These are phyloP conservation scores for Zaprionus lineosus DNA, from an alignment of 2,888 invertebrate species.

Conservation along the genomic window DNA sequence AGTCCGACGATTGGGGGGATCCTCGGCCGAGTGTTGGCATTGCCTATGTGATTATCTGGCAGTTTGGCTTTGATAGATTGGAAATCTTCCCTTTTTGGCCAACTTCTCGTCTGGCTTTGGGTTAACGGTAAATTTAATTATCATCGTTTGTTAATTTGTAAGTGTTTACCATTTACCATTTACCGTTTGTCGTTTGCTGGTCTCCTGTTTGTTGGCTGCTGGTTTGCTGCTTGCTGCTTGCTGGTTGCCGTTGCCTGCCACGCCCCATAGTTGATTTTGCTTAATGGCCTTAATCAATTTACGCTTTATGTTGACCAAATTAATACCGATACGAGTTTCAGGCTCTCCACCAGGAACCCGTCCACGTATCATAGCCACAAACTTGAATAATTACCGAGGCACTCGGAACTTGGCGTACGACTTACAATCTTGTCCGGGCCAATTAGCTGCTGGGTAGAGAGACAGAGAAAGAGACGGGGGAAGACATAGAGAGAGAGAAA, in stretches of 20 bases:
- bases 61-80: too few species aligned
- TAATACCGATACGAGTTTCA: constrained; percentile 57
- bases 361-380: constrained; percentile 5
- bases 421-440: constrained; percentile 44
- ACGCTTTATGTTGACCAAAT: constrained; percentile 61
- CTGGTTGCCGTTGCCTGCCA: background rate
- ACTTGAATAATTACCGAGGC: constrained; percentile 12
- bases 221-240: background rate
- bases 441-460: constrained; percentile 57
- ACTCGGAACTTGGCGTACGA: constrained; percentile 7
- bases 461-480: constrained; percentile 2
- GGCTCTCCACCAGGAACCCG: constrained; percentile 12
- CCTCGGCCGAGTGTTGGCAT: too few species aligned
- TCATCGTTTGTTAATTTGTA: constrained; percentile 57
- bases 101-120: background rate
- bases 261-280: constrained; percentile 13
- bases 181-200: background rate
- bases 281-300: constrained; percentile 70
- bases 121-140: constrained; percentile 57
- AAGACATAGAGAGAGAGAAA: constrained; percentile 2
- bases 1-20: too few species aligned
- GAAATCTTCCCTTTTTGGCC: too few species aligned
- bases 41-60: too few species aligned
- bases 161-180: constrained; percentile 22
- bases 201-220: background rate